These are phyloP conservation scores for Ceratitis capitata DNA, from an alignment of 1,140 invertebrate genomes.

Conservation along the genomic window DNA sequence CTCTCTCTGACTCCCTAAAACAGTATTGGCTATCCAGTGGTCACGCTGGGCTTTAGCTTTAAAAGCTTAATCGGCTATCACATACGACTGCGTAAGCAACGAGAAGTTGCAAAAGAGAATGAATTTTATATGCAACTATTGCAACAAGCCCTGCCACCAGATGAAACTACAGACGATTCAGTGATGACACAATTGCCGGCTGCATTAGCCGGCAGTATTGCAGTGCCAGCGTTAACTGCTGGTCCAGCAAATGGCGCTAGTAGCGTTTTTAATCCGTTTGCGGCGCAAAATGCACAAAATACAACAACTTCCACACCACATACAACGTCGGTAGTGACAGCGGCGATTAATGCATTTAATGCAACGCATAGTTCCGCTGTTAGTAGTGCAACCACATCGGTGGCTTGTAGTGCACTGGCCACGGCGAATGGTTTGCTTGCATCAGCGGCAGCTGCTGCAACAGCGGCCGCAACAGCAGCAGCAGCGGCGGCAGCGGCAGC, in stretches of 20 bases:
- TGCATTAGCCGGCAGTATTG: not conserved
- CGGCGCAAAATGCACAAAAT: conserved; percentile 38
- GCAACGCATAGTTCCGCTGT: not conserved
- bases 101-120: conserved; percentile 94
- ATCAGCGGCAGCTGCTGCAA: conserved; percentile 39
- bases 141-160: conserved; percentile 87
- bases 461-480: conserved; percentile 45
- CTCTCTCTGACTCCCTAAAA: not conserved
- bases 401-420: conserved; percentile 45
- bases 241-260: not conserved
- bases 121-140: conserved; percentile 94
- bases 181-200: conserved; percentile 38
- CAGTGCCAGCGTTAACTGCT: conserved; percentile 34
- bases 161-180: conserved; percentile 58
- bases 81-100: conserved; percentile 90
- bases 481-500: conserved; percentile 42
- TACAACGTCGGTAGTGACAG: conserved; percentile 36
- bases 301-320: conserved; percentile 31
- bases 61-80: conserved; percentile 94
- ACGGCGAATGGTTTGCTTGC: conserved; percentile 41
- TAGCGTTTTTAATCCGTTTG: no score
- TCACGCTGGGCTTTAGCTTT: conserved; percentile 95
- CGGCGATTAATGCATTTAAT: conserved; percentile 40
- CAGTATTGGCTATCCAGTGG: conserved; percentile 96
- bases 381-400: not conserved